A percentile compares a stretch with the other conserved stretches of the same genome.
Conservation (phyloP, 92 coral and sea anemone species). For the Galaxea fascicularis region DNA sequence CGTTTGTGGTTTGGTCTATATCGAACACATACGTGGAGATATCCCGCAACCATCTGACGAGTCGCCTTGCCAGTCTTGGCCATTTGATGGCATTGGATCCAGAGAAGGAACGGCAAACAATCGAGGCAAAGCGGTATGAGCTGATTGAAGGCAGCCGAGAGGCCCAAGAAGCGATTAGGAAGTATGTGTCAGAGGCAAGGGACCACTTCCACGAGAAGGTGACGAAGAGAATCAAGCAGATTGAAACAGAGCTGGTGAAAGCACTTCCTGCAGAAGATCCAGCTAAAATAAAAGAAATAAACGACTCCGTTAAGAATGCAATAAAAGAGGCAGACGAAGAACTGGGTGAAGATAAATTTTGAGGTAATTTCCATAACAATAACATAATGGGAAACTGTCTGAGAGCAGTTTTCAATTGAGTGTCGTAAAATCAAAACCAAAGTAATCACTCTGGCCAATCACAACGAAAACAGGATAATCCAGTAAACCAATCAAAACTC, state of each 20-base stretch:
- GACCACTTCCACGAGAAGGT: constrained; percentile 28
- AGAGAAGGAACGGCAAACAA: constrained; percentile 10
- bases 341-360: constrained; percentile 7
- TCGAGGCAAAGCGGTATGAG: constrained; percentile 11
- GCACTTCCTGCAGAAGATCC: constrained; percentile 31
- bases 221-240: constrained; percentile 28
- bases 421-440: too few species aligned
- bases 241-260: constrained; percentile 31
- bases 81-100: constrained; percentile 42
- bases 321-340: constrained; percentile 42
- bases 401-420: too few species aligned
- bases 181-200: constrained; percentile 18
- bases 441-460: too few species aligned
- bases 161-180: constrained; percentile 33
- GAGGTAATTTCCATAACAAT: constrained; percentile 11
- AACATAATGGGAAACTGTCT: not conserved
- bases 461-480: too few species aligned
- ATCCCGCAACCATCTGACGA: constrained; percentile 40
- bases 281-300: constrained; percentile 41
- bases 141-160: constrained; percentile 39
- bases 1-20: constrained; percentile 41
- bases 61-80: constrained; percentile 44
- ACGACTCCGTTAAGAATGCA: constrained; percentile 24
- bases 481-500: too few species aligned
- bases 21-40: constrained; percentile 47